Percentiles rank a stretch among this genome's conserved stretches.
Evolutionary conservation across 2,888 invertebrate species (phyloP).

Genomic region (Chrysodeixis includens): DNA sequence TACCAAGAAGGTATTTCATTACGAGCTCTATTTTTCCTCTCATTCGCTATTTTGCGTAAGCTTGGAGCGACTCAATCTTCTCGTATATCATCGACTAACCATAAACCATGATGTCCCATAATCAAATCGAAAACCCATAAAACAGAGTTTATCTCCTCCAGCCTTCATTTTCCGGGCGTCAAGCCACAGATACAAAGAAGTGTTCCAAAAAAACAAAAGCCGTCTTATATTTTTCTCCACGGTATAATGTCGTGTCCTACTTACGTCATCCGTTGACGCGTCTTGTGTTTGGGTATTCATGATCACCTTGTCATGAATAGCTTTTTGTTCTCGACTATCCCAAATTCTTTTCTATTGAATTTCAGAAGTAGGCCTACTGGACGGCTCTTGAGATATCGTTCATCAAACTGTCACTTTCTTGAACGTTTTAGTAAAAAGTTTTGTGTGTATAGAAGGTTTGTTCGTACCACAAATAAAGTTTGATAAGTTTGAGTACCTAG

Average conservation of each 20-base stretch:
- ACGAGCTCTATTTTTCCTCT: not conserved
- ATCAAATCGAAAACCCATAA: constrained; percentile 5
- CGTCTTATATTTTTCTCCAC: constrained; percentile 21
- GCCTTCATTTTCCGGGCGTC: constrained; percentile 16
- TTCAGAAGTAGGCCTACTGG: constrained; percentile 32
- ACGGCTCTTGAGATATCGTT: constrained; percentile 39
- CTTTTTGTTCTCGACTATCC: constrained; percentile 50
- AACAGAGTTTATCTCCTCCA: constrained; percentile 9
- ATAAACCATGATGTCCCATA: constrained; percentile 4
- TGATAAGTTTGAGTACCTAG: not conserved
- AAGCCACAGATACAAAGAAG: constrained; percentile 23
- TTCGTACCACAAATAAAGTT: constrained; percentile 21
- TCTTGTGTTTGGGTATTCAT: constrained; percentile 58
- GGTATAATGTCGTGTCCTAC: constrained; percentile 43
- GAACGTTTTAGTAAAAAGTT: constrained; percentile 30
- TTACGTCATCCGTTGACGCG: constrained; percentile 48
- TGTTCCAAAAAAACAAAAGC: constrained; percentile 32
- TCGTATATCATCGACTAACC: not conserved
- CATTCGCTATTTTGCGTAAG: not conserved
- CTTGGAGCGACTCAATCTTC: not conserved
- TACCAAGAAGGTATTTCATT: not conserved
- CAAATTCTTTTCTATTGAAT: constrained; percentile 55
- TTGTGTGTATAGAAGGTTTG: constrained; percentile 31
- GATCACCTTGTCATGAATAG: constrained; percentile 50
- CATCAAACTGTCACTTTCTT: constrained; percentile 44